Evolutionary conservation across 2,888 invertebrate genomes (phyloP), one percentile per base, ranked within the genome.

Genomic region (Apodemia duryi): DNA sequence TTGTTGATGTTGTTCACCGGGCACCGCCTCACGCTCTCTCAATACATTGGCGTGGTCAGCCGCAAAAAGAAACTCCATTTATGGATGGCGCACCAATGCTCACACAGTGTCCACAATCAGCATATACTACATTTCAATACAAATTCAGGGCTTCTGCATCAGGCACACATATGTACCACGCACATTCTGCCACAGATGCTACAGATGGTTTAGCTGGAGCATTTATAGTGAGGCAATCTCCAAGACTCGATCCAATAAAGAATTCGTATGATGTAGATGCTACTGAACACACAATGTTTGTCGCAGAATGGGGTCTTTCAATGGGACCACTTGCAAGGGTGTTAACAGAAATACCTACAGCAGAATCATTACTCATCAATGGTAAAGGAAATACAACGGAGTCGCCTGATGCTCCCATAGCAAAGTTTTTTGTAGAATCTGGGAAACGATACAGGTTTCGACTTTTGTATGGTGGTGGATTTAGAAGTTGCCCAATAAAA

Each of bases 31-130:
- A 95, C 75, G 94, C 94, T 0, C 88, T 95, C 0, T 93, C 95
- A 1, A 92, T 97, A 63, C 97, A 97, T 82, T 97, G 96, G 96
- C 94, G 96, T 70, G 97, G 97, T 0, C 96, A 96, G 71, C 95
- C 94, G 75, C 78, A 93, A 84, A 83, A 94, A 70, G 94, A 90
- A 86, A 94, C 95, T 9, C 95, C 95, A 0, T 95, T 94, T 77
- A 96, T 96, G 95, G 96, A 96, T 71, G 96, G 96, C 61, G 94
- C 95, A n/a, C 95, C 96, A 0, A 93, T 95, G 93, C 86, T 96
- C 64, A 95, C 96, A 0, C 96, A 96, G 80, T 96, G 96, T 74
- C 95, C 96, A 0, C 95, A 96, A 75, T 92, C 94, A 0, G 94
- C 95, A 61, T 95, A 94, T 76, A 95, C 95, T 2, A 95, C 94